phyloP scores from a whole-genome alignment of 2,113 vertebrate genomes.

The Argyrosomus japonicus region DNA sequence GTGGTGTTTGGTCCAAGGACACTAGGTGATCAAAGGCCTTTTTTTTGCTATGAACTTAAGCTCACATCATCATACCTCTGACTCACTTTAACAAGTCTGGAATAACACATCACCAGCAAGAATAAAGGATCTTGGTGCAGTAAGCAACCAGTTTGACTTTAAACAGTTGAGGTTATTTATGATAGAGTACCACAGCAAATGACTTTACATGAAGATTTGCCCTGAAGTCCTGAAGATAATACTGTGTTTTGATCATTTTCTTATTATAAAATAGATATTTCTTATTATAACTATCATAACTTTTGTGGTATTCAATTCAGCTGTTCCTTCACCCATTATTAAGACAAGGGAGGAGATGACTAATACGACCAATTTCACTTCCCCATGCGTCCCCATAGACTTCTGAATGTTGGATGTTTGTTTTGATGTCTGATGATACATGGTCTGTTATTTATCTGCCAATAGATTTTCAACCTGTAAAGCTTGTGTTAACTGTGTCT shows the following conservation, averaged over 20 bases:
- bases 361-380: neutral
- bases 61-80: neutral
- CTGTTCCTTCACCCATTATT: neutral
- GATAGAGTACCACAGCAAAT: neutral
- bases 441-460: neutral
- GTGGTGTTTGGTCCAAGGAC: conserved; percentile 22
- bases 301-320: conserved; percentile 2
- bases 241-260: neutral
- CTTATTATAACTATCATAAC: neutral
- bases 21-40: conserved; percentile 15
- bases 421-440: neutral
- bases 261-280: neutral
- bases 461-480: conserved; percentile 5
- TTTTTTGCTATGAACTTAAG: neutral
- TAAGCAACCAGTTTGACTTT: neutral
- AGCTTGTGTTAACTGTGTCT: conserved; percentile 5
- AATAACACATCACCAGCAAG: conserved; percentile 4
- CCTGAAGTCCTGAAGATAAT: neutral
- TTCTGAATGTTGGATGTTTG: neutral
- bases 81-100: conserved; percentile 15
- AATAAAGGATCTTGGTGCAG: neutral
- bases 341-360: neutral
- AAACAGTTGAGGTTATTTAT: neutral
- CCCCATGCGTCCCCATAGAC: neutral
- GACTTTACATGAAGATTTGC: neutral